These are phyloP conservation scores for Brienomyrus brachyistius DNA, from an alignment of 2,113 vertebrate species.

Conservation along the genomic window DNA sequence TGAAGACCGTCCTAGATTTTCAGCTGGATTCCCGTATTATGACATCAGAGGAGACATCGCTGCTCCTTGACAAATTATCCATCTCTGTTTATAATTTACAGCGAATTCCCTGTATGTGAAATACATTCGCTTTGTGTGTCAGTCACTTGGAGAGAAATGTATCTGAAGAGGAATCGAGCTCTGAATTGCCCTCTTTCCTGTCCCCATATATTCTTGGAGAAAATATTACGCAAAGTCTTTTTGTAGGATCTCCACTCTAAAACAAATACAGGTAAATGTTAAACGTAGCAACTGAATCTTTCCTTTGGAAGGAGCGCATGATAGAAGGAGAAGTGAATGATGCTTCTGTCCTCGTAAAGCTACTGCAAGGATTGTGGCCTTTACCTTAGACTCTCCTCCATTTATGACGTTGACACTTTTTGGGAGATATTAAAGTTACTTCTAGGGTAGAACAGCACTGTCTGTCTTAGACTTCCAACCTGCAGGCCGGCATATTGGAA, in stretches of 20 bases:
- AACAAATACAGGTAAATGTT: constrained; percentile 9
- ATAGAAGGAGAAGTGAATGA: neutral
- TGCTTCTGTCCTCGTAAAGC: neutral
- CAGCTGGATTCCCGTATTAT: constrained; percentile 20
- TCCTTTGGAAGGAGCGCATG: neutral
- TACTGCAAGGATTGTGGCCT: neutral
- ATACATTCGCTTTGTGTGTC: constrained; percentile 19
- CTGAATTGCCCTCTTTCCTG: constrained; percentile 22
- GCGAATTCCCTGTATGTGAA: constrained; percentile 1
- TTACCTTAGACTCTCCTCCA: neutral
- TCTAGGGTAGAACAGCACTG: neutral
- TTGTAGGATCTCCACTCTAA: neutral
- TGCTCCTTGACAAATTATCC: constrained; percentile 3
- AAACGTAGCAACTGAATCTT: neutral
- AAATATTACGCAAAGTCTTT: neutral
- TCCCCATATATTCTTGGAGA: neutral
- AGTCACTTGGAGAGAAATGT: constrained; percentile 16
- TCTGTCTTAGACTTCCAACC: neutral
- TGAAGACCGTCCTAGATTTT: constrained; percentile 27
- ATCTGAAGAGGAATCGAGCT: constrained; percentile 20
- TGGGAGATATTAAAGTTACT: neutral
- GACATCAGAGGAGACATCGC: constrained; percentile 11
- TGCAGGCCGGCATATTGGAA: neutral
- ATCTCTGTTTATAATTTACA: constrained; percentile 25
- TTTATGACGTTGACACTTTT: neutral